These are phyloP conservation scores for Bubo bubo DNA, from an alignment of 2,113 vertebrate genomes.

Conservation along the genomic window DNA sequence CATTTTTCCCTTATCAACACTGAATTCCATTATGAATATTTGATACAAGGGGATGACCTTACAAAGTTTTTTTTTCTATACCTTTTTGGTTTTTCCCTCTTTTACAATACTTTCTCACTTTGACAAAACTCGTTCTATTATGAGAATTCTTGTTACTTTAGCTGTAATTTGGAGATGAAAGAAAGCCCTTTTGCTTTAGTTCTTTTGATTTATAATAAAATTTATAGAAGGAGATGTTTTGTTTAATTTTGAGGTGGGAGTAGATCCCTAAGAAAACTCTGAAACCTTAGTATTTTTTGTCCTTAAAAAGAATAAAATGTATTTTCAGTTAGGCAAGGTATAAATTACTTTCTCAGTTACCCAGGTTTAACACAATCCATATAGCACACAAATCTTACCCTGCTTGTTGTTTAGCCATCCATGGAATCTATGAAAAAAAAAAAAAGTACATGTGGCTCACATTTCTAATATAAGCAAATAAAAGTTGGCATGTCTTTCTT, in stretches of 20 bases:
- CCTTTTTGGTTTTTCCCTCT: background rate
- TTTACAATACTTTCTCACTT: background rate
- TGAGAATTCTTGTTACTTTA: background rate
- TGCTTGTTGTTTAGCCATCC: background rate
- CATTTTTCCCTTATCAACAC: background rate
- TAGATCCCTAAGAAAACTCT: background rate
- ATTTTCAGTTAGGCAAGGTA: background rate
- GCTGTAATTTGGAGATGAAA: background rate
- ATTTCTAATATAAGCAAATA: background rate
- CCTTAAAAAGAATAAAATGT: background rate
- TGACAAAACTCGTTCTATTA: background rate
- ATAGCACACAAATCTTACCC: background rate
- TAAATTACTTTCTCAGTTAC: background rate
- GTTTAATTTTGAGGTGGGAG: background rate
- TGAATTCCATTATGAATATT: background rate
- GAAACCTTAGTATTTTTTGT: background rate
- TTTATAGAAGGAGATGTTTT: background rate
- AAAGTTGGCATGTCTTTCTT: background rate
- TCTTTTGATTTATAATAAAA: background rate
- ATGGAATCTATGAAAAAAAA: background rate
- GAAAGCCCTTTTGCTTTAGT: background rate
- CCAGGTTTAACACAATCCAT: background rate
- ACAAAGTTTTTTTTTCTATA: background rate
- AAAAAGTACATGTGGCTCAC: background rate
- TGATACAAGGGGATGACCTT: background rate